A percentile compares a stretch with the other conserved stretches of the same genome.
phyloP scores from a whole-genome alignment of 2,113 vertebrate genomes.

The Electrona antarctica region DNA sequence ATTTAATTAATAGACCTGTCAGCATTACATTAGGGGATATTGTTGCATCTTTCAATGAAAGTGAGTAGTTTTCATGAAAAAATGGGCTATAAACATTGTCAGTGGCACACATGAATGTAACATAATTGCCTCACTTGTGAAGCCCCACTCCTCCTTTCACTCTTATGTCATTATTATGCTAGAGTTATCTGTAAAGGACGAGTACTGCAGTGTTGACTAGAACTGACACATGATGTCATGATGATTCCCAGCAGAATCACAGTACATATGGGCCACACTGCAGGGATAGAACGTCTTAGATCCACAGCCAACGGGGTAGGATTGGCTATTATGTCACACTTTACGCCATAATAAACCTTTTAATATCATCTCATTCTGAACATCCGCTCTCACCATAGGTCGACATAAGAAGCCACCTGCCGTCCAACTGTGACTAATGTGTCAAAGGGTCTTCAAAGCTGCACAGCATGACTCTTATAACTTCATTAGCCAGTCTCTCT shows the following conservation, averaged over 20 bases:
- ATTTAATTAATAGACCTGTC: slow-evolving; percentile 74
- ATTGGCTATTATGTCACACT: slow-evolving; percentile 20
- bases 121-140: slow-evolving; percentile 83
- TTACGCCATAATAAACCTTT: slow-evolving; percentile 24
- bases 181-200: slow-evolving; percentile 78
- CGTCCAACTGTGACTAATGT: slow-evolving; percentile 44
- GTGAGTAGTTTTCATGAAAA: slow-evolving; percentile 83
- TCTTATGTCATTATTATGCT: slow-evolving; percentile 76
- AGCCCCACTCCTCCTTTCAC: slow-evolving; percentile 69
- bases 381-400: slow-evolving; percentile 44
- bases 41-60: slow-evolving; percentile 88
- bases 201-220: slow-evolving; percentile 56
- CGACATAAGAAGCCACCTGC: slow-evolving; percentile 21
- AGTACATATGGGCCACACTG: slow-evolving; percentile 30
- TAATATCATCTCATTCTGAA: slow-evolving; percentile 37
- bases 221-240: slow-evolving; percentile 65
- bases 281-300: slow-evolving; percentile 34
- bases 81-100: slow-evolving; percentile 69
- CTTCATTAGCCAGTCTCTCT: slow-evolving; percentile 76
- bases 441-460: slow-evolving; percentile 45
- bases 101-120: slow-evolving; percentile 75
- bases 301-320: slow-evolving; percentile 26
- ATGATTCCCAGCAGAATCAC: slow-evolving; percentile 53
- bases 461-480: slow-evolving; percentile 73
- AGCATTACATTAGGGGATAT: slow-evolving; percentile 80